Base-by-base conservation (phyloP, 2,113 vertebrate genomes). In the Helogale parvula region DNA sequence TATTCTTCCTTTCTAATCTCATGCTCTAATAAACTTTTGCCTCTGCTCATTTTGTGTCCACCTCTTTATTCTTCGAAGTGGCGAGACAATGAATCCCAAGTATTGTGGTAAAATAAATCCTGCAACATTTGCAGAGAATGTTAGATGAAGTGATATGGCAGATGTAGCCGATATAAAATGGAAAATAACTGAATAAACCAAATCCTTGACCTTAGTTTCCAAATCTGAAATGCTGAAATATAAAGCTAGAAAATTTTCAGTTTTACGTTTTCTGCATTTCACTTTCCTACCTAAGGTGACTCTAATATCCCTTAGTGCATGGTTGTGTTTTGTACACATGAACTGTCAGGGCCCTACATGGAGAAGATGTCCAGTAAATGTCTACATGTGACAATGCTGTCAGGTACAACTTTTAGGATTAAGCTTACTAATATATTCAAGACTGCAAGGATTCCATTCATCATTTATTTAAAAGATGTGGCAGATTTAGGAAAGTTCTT, bases 401-500 rank as follows among this genome's bases (percentile, higher is more conserved):
- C 54, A 90, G 76, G 90, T 83, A 57, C 31, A 88, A 57, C 29
- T 74, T 80, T 81, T 41, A 41, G 60, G 57, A 27, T 57, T 94
- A 63, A 45, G 6, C 41, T 72, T 81, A 90, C 60, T 77, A 52
- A 45, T 77, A 76, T 92, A 31, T 69, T 57, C 12, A n/a, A 23
- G 16, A 88, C 52, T 74, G 33, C 47, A 91, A 72, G 12, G 15
- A 77, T 52, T 94, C 76, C 17, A 76, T 38, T 93, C 33, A 69
- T 93, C 27, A 57, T 90, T 93, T 93, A 83, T 81, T 88, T 87
- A 93, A 91, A 96, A 84, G 23, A 85, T 79, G 25, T 65, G 23
- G 5, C 15, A 66, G 35, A 31, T 81, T 82, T 82, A 86, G 25
- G 54, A 91, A 96, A 85, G 77, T 9, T 72, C 9, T 92, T 85